Base-by-base conservation (phyloP, 2,888 invertebrate genomes). In the Epiblema foenella region DNA sequence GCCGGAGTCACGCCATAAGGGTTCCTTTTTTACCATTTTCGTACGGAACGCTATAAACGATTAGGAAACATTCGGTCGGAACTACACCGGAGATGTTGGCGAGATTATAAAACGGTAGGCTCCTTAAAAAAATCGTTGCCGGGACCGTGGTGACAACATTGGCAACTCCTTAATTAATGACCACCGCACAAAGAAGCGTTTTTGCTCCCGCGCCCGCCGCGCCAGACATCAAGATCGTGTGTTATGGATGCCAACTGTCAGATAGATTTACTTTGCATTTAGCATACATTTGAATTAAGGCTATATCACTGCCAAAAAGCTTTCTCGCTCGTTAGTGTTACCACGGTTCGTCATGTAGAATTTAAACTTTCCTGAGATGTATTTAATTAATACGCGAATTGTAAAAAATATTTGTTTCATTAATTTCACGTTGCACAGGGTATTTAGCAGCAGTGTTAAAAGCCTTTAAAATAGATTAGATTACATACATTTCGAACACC, bases 181-280 rank as follows among this genome's bases (percentile, higher is more conserved):
- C 85, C 81, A 79, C 82, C 77, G 80, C 83, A 84, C 84, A 86
- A 86, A 83, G 85, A 84, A 79, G 74, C 76, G 75, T 84, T 85
- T 89, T 87, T 80, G 39, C 54, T 11, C 15, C 24, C 33, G 33
- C 33, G 33, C 33, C 46, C 18, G 20, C 29, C n/a, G 51, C 39
- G 54, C 60, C 71, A 90, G 92, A 91, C 93, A 91, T 93, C 91
- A 89, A 89, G 90, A 88, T 87, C 81, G 79, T 77, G 81, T 81
- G 85, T 88, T 89, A 89, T 88, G 81, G 83, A 87, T 88, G 87
- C 85, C 82, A 77, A 77, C 85, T 89, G 89, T 89, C 89, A 86
- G 84, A 88, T 90, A 85, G 74, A 52, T 39, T 37, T 52, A 20
- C 20, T 52, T 52, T 29, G 46, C 20, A 59, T 59, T 62, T 42